phyloP scores from a whole-genome alignment of 37 sponge, comb jelly and placozoan species.

The Mnemiopsis leidyi region DNA sequence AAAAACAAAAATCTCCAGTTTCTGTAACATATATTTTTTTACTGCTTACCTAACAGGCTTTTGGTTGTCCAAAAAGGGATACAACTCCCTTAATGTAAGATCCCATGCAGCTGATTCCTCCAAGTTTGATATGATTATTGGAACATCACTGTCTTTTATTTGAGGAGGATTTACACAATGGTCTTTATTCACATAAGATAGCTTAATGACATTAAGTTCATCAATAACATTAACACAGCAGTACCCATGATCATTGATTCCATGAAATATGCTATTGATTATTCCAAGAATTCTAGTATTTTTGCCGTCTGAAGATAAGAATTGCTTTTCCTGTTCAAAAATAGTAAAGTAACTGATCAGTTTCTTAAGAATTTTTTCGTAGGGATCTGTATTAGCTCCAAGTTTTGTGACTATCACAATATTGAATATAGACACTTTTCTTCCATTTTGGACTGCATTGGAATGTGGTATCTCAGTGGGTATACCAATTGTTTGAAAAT shows the following conservation, averaged over 20 bases:
- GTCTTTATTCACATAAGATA: slow-evolving; percentile 22
- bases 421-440: slow-evolving; percentile 42
- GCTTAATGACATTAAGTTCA: slow-evolving; percentile 54
- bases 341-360: slow-evolving; percentile 12
- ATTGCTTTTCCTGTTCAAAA: slow-evolving; percentile 54
- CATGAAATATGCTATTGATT: neutral
- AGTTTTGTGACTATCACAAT: slow-evolving; percentile 45
- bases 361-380: slow-evolving; percentile 59
- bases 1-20: no score
- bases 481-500: slow-evolving; percentile 45
- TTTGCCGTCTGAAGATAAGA: slow-evolving; percentile 55
- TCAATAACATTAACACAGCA: slow-evolving; percentile 56
- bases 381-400: neutral
- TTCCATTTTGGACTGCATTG: neutral
- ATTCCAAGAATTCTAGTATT: neutral
- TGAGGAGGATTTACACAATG: neutral
- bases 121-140: slow-evolving; percentile 12
- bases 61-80: neutral
- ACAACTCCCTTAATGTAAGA: slow-evolving; percentile 28
- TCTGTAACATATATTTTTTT: no score
- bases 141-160: slow-evolving; percentile 61
- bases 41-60: slow-evolving; percentile 45
- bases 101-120: slow-evolving; percentile 31
- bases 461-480: slow-evolving; percentile 43
- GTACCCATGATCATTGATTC: slow-evolving; percentile 26